Evolutionary conservation across 2,888 invertebrate species (phyloP), one percentile per base, ranked within the genome.

Genomic region (Ferdinandea cuprea): DNA sequence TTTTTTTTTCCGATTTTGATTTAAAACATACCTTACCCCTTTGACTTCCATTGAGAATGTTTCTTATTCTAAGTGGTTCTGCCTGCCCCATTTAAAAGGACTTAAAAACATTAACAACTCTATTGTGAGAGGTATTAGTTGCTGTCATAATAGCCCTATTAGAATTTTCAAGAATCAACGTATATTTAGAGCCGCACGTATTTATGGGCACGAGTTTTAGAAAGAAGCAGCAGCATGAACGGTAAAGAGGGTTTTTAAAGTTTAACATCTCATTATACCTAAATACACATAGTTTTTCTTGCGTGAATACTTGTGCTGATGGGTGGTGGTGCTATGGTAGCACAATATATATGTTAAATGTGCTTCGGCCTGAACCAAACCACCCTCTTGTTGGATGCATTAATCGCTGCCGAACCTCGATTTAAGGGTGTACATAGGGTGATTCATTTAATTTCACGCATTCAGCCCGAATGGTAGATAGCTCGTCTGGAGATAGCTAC

Each of bases 191-290:
- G 15, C 13, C 40, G 40, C 15, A 13, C 37, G 37, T 40, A 40
- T 15, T 40, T 40, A 15, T 40, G 15, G 6, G 7, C 40, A 3
- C 15, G 40, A 40, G 7, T 6, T 11, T 11, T 44, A 19, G 44
- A 17, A 19, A 44, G 5, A 21, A 19, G 8, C 15, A 6, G 13
- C 15, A 15, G n/a, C n/a, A n/a, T n/a, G n/a, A n/a, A n/a, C n/a
- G 9, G 37, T 17, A 44, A 44, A 44, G 19, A 25, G 44, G 17
- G 42, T 3, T 11, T 44, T 11, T 1, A 17, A 44, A 21, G 44
- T 21, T 44, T 44, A 44, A 19, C 17, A 44, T 44, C 44, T 44
- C 44, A 44, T 44, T 19, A 28, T 48, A 21, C 6, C 7, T 44
- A 7, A 15, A n/a, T 15, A 17, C 9, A 2, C 25, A 4, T 7